A percentile compares a stretch with the other conserved stretches of the same genome.
These are phyloP conservation scores for Chrysochloris asiatica DNA, from an alignment of 2,113 vertebrate genomes.

Conservation along the genomic window DNA sequence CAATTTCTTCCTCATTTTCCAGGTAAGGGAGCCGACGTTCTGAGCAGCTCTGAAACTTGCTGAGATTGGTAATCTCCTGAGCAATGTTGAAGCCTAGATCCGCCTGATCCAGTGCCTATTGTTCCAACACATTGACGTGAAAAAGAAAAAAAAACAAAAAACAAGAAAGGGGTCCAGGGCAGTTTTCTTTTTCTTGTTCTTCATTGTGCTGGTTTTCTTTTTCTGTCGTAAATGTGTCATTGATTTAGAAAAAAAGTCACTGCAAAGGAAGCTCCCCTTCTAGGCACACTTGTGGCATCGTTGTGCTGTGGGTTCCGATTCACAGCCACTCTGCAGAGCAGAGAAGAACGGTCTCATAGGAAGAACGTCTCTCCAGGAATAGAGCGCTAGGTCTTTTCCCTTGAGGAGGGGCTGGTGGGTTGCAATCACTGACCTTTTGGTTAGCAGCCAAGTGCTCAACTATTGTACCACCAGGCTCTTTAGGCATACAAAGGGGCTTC, in stretches of 20 bases:
- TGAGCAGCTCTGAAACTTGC: neutral
- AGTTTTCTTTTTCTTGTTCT: neutral
- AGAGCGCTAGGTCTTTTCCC: too few relatives aligned
- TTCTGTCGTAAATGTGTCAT: too few relatives aligned
- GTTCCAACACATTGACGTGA: neutral
- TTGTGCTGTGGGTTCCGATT: too few relatives aligned
- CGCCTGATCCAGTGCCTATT: neutral
- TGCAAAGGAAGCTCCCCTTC: neutral
- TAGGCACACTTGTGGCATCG: neutral
- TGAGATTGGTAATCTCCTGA: rapidly evolving
- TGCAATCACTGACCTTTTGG: too few relatives aligned
- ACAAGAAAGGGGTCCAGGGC: neutral
- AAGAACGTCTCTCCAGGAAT: neutral
- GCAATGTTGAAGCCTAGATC: rapidly evolving
- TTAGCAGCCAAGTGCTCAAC: too few relatives aligned
- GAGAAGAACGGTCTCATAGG: neutral
- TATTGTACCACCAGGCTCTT: too few relatives aligned
- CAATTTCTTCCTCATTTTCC: neutral
- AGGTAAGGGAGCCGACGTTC: neutral
- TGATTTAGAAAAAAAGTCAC: neutral
- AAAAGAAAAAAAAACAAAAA: too few relatives aligned
- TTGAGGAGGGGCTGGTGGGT: too few relatives aligned
- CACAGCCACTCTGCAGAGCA: neutral
- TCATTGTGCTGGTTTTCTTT: neutral
- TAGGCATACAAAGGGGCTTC: too few relatives aligned